Base-by-base conservation (phyloP, 2,888 invertebrate species). In the Siphlonurus alternatus region DNA sequence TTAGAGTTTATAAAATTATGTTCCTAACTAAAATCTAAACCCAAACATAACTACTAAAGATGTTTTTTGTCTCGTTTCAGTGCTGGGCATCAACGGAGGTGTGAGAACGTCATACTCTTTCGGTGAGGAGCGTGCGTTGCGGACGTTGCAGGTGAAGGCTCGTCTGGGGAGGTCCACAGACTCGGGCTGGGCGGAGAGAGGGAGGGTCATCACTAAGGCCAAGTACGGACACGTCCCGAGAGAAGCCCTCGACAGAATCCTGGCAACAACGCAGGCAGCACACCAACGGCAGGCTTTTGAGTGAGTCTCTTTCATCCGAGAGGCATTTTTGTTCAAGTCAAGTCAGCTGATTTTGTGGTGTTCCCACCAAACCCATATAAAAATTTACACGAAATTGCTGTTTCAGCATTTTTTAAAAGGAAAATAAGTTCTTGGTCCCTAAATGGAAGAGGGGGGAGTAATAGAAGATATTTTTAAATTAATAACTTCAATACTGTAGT, bases 271-370 rank as follows among this genome's bases (percentile, higher is more conserved):
- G 76, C 93, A 96, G 75, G 86, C 92, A 1, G 83, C 87, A 2
- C 92, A 94, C 76, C 94, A 93, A 73, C 84, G 82, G 68, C 83
- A 87, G 72, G 90, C 93, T 88, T 93, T 85, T 74, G 82, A 89
- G 88, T 90, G 78, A 78, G 86, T 80, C 68, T 59, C 67, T 61
- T 67, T 24, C 54, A 51, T 51, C n/a, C n/a, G n/a, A n/a, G n/a
- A n/a, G n/a, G n/a, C n/a, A n/a, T n/a, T n/a, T n/a, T n/a, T n/a
- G n/a, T n/a, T n/a, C n/a, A n/a, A n/a, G n/a, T n/a, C n/a, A n/a
- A n/a, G n/a, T n/a, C n/a, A n/a, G n/a, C n/a, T n/a, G n/a, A n/a
- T n/a, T n/a, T n/a, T n/a, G n/a, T n/a, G n/a, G n/a, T n/a, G n/a
- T n/a, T n/a, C n/a, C n/a, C n/a, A n/a, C n/a, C n/a, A n/a, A n/a